Base-by-base conservation (phyloP, 2,888 invertebrate genomes). In the Odontomyia ornata region DNA sequence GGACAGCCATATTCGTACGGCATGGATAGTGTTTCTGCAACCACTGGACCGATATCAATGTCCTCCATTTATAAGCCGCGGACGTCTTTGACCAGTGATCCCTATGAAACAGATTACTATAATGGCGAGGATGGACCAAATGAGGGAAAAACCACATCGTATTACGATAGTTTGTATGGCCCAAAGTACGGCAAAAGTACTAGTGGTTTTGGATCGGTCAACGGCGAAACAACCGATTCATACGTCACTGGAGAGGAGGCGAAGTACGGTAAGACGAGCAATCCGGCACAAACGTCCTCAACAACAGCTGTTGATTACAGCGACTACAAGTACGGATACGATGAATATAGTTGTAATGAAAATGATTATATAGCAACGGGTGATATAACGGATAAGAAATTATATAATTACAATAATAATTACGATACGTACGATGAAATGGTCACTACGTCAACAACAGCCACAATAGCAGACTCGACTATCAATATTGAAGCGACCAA, bases 361-460 rank as follows among this genome's bases (percentile, higher is more conserved):
- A 80, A 82, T 46, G 82, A 82, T 77, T 83, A 83, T 78, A 82
- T 82, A 62, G 81, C 80, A 15, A 80, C 82, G 28, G 80, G 81
- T 72, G 82, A 83, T 75, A 82, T 81, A 69, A 82, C 80, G 69
- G 79, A 81, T 80, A 80, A 80, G 76, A 79, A 80, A 77, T 80
- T 79, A 76, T 81, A 80, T 71, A 82, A 81, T 78, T 81, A 80
- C 65, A 82, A 81, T 77, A 82, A 82, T 76, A 81, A 81, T 72
- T 88, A 88, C 75, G 84, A 83, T 82, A 87, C 86, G 30, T 88
- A 88, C 62, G 79, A 80, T 72, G 80, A 79, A 2, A 79, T 79
- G 25, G 79, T 79, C 43, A 80, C 78, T 77, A 79, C 77, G 62
- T 56, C 62, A 18, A 43, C 56, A 65, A 77, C 79, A 69, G 56